Conservation (phyloP, 2,113 vertebrate species). For the Greenwoodochromis staneri region DNA sequence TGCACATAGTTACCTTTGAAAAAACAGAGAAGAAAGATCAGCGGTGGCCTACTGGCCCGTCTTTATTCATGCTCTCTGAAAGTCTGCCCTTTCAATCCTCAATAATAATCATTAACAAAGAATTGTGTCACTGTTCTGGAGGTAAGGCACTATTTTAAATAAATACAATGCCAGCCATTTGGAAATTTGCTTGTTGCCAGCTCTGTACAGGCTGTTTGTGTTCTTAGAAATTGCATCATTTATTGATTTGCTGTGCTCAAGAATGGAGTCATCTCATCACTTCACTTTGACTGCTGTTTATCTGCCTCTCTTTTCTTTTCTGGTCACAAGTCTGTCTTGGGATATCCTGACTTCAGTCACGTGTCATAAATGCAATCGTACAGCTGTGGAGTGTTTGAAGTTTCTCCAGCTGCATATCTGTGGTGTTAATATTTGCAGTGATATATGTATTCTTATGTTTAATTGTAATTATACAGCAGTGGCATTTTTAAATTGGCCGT, state of each 20-base stretch:
- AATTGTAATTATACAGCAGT: not conserved
- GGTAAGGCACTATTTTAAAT: not conserved
- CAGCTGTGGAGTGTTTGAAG: not conserved
- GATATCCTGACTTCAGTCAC: not conserved
- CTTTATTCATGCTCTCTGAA: not conserved
- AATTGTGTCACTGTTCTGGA: not conserved
- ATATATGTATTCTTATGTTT: not conserved
- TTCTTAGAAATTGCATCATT: constrained; percentile 12
- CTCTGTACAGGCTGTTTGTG: not conserved
- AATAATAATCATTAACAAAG: not conserved
- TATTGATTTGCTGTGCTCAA: not conserved
- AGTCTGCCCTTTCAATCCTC: not conserved
- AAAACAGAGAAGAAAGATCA: not conserved
- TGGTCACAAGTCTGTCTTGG: not conserved
- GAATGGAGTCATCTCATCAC: not conserved
- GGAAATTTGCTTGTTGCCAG: not conserved
- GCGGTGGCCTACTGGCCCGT: not conserved
- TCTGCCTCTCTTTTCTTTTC: not conserved
- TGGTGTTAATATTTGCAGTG: not conserved
- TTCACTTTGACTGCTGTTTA: not conserved
- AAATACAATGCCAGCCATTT: not conserved
- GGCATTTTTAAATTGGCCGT: not conserved
- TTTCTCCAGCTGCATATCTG: not conserved
- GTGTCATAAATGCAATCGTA: not conserved
- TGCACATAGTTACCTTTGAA: not conserved